Evolutionary conservation across 1,140 invertebrate genomes (phyloP), one percentile per base, ranked within the genome.

Genomic region (Lamellibrachia luymesi): DNA sequence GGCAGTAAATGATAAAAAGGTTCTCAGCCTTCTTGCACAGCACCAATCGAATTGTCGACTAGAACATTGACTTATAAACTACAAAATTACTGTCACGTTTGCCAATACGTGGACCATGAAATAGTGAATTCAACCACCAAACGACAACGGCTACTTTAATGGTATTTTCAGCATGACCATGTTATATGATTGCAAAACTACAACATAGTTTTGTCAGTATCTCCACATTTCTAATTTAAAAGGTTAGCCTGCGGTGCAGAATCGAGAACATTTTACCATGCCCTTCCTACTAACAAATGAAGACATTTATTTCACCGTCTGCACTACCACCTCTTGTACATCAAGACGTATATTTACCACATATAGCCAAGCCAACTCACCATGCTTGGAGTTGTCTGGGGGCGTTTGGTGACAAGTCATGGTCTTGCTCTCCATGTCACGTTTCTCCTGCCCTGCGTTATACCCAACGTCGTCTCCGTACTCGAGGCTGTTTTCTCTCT

Each of bases 381-480:
- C 64, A 22, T 80, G 17, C 25, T 80, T 80, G 2, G 64, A 22
- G 64, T 80, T 80, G 25, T 80, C 8, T 80, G 64, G 64, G 0
- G 64, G 64, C 25, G 64, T 80, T 22, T 80, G 64, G 64, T 80
- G 17, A 80, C 25, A 80, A 22, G 6, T 80, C 64, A 80, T 0
- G 64, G 13, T 80, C 64, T 50, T 91, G 90, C 6, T 91, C 90
- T 51, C 50, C 50, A 91, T 91, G 49, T 49, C 90, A 13, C 17
- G 7, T 92, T 52, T 92, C 92, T 92, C 92, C 4, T 51, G 2
- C 13, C 2, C 25, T 8, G 64, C 94, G 94, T 95, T 95, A 91
- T 95, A 96, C 2, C 95, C 95, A 90, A 95, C 94, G 56, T 95
- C 94, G 94, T 96, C 95, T 56, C 95, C 95, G 94, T 95, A 96